phyloP scores from a whole-genome alignment of 2,113 vertebrate genomes.

The Dascyllus trimaculatus region DNA sequence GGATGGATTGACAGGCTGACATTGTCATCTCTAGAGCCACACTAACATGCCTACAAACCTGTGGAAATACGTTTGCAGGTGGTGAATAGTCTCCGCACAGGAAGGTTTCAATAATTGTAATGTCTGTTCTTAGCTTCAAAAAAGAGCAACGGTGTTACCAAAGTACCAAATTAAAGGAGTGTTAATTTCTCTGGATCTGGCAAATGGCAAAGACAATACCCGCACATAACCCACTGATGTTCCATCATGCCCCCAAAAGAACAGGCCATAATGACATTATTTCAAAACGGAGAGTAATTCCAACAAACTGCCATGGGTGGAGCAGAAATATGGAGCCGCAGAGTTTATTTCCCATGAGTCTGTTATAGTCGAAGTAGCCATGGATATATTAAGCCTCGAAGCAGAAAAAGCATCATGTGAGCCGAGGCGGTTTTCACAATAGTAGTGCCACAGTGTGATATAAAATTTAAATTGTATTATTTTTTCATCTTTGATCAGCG shows the following conservation, averaged over 20 bases:
- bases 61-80: too few relatives aligned
- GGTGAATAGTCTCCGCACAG: too few relatives aligned
- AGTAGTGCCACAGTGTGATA: conserved; percentile 12
- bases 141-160: neutral
- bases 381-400: conserved; percentile 69
- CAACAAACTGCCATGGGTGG: conserved; percentile 66
- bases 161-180: neutral
- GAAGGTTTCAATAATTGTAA: neutral
- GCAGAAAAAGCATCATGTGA: conserved; percentile 57
- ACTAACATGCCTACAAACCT: too few relatives aligned
- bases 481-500: conserved; percentile 47
- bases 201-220: conserved; percentile 9
- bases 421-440: conserved; percentile 33
- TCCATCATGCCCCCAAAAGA: conserved; percentile 27
- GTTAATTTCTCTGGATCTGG: conserved; percentile 2
- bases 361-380: conserved; percentile 64
- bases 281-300: conserved; percentile 71
- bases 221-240: conserved; percentile 9
- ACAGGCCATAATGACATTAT: conserved; percentile 48
- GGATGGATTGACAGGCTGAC: too few relatives aligned
- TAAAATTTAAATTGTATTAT: conserved; percentile 63
- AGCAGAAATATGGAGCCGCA: conserved; percentile 58
- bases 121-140: neutral
- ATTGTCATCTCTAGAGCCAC: too few relatives aligned
- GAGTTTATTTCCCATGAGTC: conserved; percentile 78